These are phyloP conservation scores for Erebia ligea DNA, from an alignment of 2,888 invertebrate genomes.

Conservation along the genomic window DNA sequence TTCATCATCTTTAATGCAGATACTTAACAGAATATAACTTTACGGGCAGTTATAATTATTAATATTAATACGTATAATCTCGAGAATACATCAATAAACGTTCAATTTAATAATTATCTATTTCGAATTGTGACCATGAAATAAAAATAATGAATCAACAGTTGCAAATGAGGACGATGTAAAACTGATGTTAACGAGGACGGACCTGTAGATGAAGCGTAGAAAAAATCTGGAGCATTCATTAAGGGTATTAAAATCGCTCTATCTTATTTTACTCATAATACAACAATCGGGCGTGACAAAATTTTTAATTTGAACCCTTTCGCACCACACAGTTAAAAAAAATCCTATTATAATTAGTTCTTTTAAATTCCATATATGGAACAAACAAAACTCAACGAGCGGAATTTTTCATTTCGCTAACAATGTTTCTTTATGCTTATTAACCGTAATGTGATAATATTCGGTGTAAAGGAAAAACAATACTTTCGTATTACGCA, in stretches of 20 bases:
- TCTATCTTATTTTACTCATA: not conserved
- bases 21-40: not conserved
- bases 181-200: not conserved
- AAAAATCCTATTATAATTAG: conserved; percentile 16
- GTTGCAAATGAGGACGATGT: not conserved
- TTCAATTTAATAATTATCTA: not conserved
- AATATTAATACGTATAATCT: not conserved
- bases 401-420: conserved; percentile 26
- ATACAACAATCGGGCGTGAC: not conserved
- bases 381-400: conserved; percentile 18
- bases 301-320: not conserved
- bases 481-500: conserved; percentile 70
- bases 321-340: not conserved
- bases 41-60: not conserved
- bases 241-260: not conserved
- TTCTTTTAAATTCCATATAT: conserved; percentile 9
- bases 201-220: not conserved
- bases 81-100: not conserved
- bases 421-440: conserved; percentile 24
- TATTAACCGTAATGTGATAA: conserved; percentile 66
- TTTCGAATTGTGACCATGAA: conserved; percentile 6
- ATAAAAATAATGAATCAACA: conserved; percentile 9
- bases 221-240: not conserved
- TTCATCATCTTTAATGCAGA: not conserved
- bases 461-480: conserved; percentile 51